These are phyloP conservation scores for Castor canadensis DNA, from an alignment of 2,113 vertebrate genomes.

Conservation along the genomic window DNA sequence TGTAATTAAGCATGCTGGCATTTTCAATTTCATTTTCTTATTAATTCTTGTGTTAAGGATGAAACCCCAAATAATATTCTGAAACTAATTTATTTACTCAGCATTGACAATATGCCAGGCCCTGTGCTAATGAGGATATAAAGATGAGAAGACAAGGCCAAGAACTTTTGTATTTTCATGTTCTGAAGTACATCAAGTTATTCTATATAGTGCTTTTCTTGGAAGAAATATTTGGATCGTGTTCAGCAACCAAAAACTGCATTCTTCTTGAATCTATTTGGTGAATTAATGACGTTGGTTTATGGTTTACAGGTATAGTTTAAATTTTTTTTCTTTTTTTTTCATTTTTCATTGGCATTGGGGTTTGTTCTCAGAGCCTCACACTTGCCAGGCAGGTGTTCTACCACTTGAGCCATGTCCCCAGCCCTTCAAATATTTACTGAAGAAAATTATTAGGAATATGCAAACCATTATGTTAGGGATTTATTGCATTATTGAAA, in stretches of 20 bases:
- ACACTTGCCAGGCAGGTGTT: too few species aligned
- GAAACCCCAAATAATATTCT: not conserved
- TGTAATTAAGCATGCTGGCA: not conserved
- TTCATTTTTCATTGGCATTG: too few species aligned
- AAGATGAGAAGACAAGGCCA: constrained; percentile 1
- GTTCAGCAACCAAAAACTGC: constrained; percentile 16
- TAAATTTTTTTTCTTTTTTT: too few species aligned
- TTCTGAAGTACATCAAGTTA: constrained; percentile 27
- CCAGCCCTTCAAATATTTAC: too few species aligned
- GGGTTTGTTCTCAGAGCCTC: too few species aligned
- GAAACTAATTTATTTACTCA: not conserved
- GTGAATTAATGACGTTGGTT: not conserved
- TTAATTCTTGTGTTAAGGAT: not conserved
- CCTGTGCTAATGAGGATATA: not conserved
- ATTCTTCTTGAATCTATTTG: not conserved
- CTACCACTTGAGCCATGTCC: too few species aligned
- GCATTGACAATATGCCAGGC: not conserved
- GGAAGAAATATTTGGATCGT: not conserved
- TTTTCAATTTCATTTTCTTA: not conserved
- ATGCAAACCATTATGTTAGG: not conserved
- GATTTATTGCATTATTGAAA: constrained; percentile 14
- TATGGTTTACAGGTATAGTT: not conserved
- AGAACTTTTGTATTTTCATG: not conserved
- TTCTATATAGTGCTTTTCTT: not conserved
- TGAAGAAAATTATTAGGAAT: not conserved